phyloP scores from a whole-genome alignment of 2,113 vertebrate genomes.

The Dolichotis patagonum region DNA sequence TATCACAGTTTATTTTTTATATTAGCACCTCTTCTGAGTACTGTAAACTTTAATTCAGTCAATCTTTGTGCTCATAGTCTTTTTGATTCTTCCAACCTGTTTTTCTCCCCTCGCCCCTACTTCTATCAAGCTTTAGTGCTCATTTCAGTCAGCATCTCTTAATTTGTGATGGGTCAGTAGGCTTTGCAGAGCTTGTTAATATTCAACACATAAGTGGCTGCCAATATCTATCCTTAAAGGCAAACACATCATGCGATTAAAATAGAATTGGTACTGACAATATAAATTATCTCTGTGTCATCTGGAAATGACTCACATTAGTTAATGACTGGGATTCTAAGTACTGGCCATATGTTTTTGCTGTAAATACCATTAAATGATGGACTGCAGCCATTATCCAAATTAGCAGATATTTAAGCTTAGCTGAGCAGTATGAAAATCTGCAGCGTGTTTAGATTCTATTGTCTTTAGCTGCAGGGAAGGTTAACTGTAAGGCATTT shows the following conservation, averaged over 20 bases:
- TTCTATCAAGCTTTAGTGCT: background rate
- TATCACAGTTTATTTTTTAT: background rate
- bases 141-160: background rate
- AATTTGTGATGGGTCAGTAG: background rate
- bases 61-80: background rate
- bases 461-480: slow-evolving; percentile 38
- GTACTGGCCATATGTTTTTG: slow-evolving; percentile 62
- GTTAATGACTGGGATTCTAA: slow-evolving; percentile 76
- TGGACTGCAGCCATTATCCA: slow-evolving; percentile 71
- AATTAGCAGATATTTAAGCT: slow-evolving; percentile 77
- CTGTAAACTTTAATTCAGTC: background rate
- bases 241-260: slow-evolving; percentile 58
- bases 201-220: background rate
- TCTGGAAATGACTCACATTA: slow-evolving; percentile 76
- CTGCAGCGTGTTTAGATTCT: background rate
- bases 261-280: slow-evolving; percentile 46
- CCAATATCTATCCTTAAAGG: slow-evolving; percentile 10
- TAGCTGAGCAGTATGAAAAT: slow-evolving; percentile 62
- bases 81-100: background rate
- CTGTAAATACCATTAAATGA: slow-evolving; percentile 76
- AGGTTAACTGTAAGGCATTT: slow-evolving; percentile 27
- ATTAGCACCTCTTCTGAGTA: background rate
- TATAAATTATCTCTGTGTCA: slow-evolving; percentile 66
- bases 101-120: background rate
- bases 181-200: background rate